phyloP scores from a whole-genome alignment of 2,888 invertebrate genomes.

The Chaetogeoica ovagalla region DNA sequence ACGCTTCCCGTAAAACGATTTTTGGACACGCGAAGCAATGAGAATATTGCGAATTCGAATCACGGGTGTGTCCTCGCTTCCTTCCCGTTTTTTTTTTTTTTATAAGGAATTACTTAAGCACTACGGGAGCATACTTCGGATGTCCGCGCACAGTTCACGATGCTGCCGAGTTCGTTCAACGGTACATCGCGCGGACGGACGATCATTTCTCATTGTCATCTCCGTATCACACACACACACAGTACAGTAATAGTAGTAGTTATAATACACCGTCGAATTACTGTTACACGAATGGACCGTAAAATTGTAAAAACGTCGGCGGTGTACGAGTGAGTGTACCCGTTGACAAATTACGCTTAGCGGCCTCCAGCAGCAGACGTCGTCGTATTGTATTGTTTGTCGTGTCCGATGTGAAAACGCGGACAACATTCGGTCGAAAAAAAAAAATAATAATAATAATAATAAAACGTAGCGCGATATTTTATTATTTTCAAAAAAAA shows the following conservation, averaged over 20 bases:
- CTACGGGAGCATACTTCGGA: too few species aligned
- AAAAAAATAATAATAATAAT: too few species aligned
- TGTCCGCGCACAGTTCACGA: too few species aligned
- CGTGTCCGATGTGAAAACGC: neutral
- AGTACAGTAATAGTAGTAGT: too few species aligned
- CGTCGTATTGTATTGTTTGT: neutral
- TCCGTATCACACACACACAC: neutral
- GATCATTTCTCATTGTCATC: neutral
- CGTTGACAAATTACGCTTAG: neutral
- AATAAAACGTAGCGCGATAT: neutral
- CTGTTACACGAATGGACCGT: neutral
- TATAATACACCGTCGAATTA: neutral
- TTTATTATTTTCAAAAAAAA: too few species aligned
- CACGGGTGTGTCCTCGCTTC: too few species aligned
- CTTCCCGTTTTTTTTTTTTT: too few species aligned
- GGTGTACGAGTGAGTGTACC: neutral
- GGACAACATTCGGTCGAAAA: neutral
- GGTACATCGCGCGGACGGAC: neutral
- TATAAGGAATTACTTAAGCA: too few species aligned
- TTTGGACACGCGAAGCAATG: too few species aligned
- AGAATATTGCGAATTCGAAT: too few species aligned
- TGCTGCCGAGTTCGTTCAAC: neutral
- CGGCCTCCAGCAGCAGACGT: too few species aligned
- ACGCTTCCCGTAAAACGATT: too few species aligned
- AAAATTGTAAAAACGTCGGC: constrained; percentile 14